phyloP scores from a whole-genome alignment of 92 coral and sea anemone species.

The Bergia sp. region DNA sequence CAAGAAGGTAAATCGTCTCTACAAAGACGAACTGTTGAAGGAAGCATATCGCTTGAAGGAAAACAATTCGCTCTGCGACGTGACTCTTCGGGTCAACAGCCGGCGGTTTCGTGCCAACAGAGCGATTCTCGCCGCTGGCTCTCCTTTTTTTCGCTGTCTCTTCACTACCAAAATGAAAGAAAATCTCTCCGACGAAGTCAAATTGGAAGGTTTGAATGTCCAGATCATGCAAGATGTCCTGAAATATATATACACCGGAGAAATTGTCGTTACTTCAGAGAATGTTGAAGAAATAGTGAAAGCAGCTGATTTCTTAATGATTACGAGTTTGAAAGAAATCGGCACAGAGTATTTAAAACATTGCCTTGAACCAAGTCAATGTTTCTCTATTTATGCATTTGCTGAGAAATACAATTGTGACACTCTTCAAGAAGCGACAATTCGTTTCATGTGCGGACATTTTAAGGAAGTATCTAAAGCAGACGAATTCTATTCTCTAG shows the following conservation, averaged over 20 bases:
- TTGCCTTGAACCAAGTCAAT: constrained; percentile 54
- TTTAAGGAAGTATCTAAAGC: constrained; percentile 56
- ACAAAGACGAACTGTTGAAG: constrained; percentile 30
- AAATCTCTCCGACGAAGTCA: constrained; percentile 41
- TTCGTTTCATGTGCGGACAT: constrained; percentile 42
- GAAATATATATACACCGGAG: constrained; percentile 75
- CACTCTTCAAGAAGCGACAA: constrained; percentile 51
- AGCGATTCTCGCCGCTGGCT: constrained; percentile 70
- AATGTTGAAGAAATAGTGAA: constrained; percentile 70
- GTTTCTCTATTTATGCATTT: constrained; percentile 52
- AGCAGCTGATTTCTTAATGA: constrained; percentile 68
- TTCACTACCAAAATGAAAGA: constrained; percentile 64
- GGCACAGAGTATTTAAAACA: constrained; percentile 53
- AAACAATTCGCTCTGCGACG: constrained; percentile 65
- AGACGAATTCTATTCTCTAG: constrained; percentile 51
- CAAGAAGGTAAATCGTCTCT: background rate
- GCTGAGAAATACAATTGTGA: constrained; percentile 59
- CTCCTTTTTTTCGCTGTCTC: constrained; percentile 72
- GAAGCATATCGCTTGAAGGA: constrained; percentile 41
- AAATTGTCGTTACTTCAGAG: constrained; percentile 50
- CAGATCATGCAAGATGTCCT: constrained; percentile 56
- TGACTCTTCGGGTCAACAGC: constrained; percentile 58
- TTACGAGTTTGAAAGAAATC: constrained; percentile 56
- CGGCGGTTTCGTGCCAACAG: constrained; percentile 69
- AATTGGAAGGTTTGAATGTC: constrained; percentile 53